These are phyloP conservation scores for Sparus aurata DNA, from an alignment of 2,797 vertebrate species.

Conservation along the genomic window DNA sequence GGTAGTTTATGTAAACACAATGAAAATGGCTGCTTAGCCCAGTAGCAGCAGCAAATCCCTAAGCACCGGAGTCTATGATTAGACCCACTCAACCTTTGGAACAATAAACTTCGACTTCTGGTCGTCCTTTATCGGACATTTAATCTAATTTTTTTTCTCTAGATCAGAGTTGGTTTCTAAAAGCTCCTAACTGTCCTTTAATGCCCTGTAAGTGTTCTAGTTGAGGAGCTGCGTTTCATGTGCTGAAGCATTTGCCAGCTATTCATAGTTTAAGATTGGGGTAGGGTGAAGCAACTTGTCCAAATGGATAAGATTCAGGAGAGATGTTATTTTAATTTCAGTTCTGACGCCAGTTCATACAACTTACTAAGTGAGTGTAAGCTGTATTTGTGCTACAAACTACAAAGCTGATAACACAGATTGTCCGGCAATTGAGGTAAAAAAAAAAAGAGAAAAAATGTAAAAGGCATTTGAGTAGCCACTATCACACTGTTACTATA, in stretches of 20 bases:
- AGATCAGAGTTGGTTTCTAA: slow-evolving; percentile 51
- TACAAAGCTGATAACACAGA: neutral
- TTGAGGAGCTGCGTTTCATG: slow-evolving; percentile 50
- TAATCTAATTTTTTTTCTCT: slow-evolving; percentile 55
- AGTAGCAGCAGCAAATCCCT: slow-evolving; percentile 79
- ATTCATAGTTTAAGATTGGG: slow-evolving; percentile 35
- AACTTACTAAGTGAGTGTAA: neutral
- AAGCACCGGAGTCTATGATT: slow-evolving; percentile 77
- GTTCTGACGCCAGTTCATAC: slow-evolving; percentile 3
- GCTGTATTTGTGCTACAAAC: neutral
- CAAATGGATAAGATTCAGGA: slow-evolving; percentile 21
- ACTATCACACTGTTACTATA: no score
- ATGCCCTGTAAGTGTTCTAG: slow-evolving; percentile 53
- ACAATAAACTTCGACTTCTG: slow-evolving; percentile 81
- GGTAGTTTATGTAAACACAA: slow-evolving; percentile 82
- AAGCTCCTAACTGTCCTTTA: slow-evolving; percentile 69
- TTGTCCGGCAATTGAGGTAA: neutral
- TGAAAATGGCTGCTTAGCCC: slow-evolving; percentile 72
- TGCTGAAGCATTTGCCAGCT: slow-evolving; percentile 37
- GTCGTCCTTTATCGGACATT: slow-evolving; percentile 69
- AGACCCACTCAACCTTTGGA: slow-evolving; percentile 77
- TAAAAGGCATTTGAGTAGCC: neutral
- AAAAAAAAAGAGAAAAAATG: slow-evolving; percentile 5
- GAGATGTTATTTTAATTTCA: slow-evolving; percentile 27
- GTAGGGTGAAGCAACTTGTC: slow-evolving; percentile 34